These are phyloP conservation scores for Anarsia innoxiella DNA, from an alignment of 2,888 invertebrate genomes.

Conservation along the genomic window DNA sequence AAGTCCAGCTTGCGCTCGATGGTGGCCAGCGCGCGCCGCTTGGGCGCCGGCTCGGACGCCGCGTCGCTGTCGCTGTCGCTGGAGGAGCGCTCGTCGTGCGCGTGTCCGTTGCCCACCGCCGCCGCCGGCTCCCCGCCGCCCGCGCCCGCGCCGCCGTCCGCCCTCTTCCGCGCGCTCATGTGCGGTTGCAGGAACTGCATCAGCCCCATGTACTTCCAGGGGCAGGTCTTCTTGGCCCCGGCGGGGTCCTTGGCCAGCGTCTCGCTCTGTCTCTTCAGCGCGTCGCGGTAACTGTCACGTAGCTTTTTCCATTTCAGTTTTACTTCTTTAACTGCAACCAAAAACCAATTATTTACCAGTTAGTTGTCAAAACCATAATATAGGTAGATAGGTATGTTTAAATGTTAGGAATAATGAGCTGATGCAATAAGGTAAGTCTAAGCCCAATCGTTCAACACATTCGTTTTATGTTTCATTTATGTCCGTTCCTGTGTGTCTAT, in stretches of 20 bases:
- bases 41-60: slow-evolving; percentile 31
- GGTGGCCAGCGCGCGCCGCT: slow-evolving; percentile 36
- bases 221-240: slow-evolving; percentile 41
- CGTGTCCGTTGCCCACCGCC: slow-evolving; percentile 12
- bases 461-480: too few species aligned
- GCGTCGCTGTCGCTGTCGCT: slow-evolving; percentile 30
- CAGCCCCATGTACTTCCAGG: slow-evolving; percentile 61
- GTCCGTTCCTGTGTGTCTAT: too few species aligned
- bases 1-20: slow-evolving; percentile 51
- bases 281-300: slow-evolving; percentile 66
- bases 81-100: slow-evolving; percentile 22
- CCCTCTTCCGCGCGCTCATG: slow-evolving; percentile 56
- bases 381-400: too few species aligned
- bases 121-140: slow-evolving; percentile 15
- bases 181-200: slow-evolving; percentile 69
- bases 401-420: too few species aligned
- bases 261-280: slow-evolving; percentile 59
- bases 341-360: too few species aligned
- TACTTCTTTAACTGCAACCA: slow-evolving; percentile 58
- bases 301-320: slow-evolving; percentile 67
- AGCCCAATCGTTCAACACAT: too few species aligned
- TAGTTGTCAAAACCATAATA: too few species aligned
- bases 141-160: slow-evolving; percentile 28
- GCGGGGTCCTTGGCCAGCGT: slow-evolving; percentile 44
- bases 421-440: too few species aligned